phyloP scores from a whole-genome alignment of 2,113 vertebrate species.

The Zosterops pallidus region DNA sequence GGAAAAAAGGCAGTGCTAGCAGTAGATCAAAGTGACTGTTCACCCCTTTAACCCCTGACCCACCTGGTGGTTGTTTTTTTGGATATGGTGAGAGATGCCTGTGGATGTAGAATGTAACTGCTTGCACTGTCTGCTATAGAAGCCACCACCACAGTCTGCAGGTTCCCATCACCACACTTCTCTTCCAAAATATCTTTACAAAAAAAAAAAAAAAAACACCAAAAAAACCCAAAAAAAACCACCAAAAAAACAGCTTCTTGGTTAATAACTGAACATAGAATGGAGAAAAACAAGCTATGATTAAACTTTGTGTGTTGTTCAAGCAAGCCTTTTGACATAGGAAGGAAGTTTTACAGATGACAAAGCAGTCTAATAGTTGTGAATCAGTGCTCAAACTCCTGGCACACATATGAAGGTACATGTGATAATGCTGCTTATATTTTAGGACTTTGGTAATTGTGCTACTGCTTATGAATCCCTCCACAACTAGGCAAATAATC shows the following conservation, averaged over 20 bases:
- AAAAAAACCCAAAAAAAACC: not conserved
- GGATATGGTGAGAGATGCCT: constrained; percentile 46
- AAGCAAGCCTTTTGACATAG: not conserved
- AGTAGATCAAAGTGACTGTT: not conserved
- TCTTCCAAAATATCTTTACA: constrained; percentile 70
- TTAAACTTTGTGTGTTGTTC: not conserved
- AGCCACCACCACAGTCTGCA: constrained; percentile 67
- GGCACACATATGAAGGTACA: not conserved
- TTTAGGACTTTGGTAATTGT: not conserved
- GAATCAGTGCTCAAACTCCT: not conserved
- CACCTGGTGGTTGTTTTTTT: constrained; percentile 70
- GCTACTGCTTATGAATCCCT: not conserved
- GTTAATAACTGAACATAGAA: constrained; percentile 16
- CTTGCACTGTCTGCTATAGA: constrained; percentile 62
- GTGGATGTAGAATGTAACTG: constrained; percentile 68
- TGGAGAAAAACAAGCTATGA: not conserved
- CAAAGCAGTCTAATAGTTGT: not conserved
- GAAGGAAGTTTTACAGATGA: not conserved
- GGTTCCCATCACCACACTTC: constrained; percentile 60
- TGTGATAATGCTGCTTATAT: not conserved
- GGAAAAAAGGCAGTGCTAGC: not conserved
- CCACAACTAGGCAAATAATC: not conserved
- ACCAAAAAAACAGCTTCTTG: not conserved
- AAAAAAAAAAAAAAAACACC: not conserved
- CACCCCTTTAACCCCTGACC: not conserved